Evolutionary conservation across 1,140 invertebrate species (phyloP).

Genomic region (Drosophila bifasciata): DNA sequence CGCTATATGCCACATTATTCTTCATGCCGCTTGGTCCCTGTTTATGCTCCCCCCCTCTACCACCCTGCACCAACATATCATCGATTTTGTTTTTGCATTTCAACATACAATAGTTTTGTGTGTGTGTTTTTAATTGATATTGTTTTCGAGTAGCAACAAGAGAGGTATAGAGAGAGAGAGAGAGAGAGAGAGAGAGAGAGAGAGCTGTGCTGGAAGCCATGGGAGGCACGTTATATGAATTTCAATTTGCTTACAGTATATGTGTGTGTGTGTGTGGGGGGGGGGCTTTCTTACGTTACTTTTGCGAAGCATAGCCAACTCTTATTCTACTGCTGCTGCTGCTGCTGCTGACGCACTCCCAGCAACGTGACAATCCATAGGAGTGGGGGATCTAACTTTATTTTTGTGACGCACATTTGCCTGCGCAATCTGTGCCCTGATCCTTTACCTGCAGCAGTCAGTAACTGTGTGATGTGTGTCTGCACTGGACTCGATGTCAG

Average conservation of each 20-base stretch:
- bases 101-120: constrained; percentile 34
- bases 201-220: constrained; percentile 8
- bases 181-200: constrained; percentile 5
- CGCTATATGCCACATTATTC: constrained; percentile 51
- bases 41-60: too few species aligned
- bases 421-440: constrained; percentile 13
- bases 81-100: constrained; percentile 39
- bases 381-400: constrained; percentile 21
- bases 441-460: background rate
- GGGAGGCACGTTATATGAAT: constrained; percentile 65
- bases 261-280: constrained; percentile 8
- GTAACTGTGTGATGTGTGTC: constrained; percentile 11
- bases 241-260: constrained; percentile 64
- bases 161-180: constrained; percentile 1
- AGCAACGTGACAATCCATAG: constrained; percentile 37
- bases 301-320: constrained; percentile 42
- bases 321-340: constrained; percentile 10
- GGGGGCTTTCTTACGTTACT: constrained; percentile 67
- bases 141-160: constrained; percentile 56
- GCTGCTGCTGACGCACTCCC: constrained; percentile 37
- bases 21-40: constrained; percentile 3
- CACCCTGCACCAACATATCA: too few species aligned
- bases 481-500: constrained; percentile 8
- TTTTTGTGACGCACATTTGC: constrained; percentile 45
- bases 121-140: constrained; percentile 77